A percentile compares a stretch with the other conserved stretches of the same genome.
phyloP scores from a whole-genome alignment of 2,797 vertebrate species.

The Ptychobarbus kaznakovi region DNA sequence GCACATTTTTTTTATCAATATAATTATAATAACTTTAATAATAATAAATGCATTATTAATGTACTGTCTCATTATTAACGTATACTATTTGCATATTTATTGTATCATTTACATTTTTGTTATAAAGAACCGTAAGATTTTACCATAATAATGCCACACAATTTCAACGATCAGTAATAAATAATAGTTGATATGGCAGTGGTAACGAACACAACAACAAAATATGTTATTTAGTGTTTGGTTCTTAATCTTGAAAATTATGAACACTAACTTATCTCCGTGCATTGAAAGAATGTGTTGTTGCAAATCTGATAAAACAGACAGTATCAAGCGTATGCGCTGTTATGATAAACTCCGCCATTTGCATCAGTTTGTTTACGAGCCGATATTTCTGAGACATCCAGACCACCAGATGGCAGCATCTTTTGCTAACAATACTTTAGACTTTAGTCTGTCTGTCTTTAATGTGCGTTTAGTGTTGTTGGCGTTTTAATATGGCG shows the following conservation, averaged over 20 bases:
- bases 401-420: constrained; percentile 43
- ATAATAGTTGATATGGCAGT: not conserved
- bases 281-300: not conserved
- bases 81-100: not conserved
- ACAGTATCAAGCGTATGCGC: not conserved
- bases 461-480: not conserved
- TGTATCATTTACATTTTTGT: not conserved
- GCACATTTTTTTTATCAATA: not conserved
- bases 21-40: not conserved
- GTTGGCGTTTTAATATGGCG: constrained; percentile 44
- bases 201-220: not conserved
- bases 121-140: not conserved
- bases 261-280: not conserved
- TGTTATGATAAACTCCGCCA: constrained; percentile 13
- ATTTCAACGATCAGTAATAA: not conserved
- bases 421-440: not conserved
- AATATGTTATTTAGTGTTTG: not conserved
- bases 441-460: not conserved
- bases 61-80: not conserved
- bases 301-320: not conserved
- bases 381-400: not conserved
- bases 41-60: not conserved
- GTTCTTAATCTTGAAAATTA: not conserved
- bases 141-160: not conserved
- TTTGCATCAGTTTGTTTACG: constrained; percentile 34